A percentile compares a stretch with the other conserved stretches of the same genome.
These are phyloP conservation scores for Sisor rabdophorus DNA, from an alignment of 2,113 vertebrate species.

Conservation along the genomic window DNA sequence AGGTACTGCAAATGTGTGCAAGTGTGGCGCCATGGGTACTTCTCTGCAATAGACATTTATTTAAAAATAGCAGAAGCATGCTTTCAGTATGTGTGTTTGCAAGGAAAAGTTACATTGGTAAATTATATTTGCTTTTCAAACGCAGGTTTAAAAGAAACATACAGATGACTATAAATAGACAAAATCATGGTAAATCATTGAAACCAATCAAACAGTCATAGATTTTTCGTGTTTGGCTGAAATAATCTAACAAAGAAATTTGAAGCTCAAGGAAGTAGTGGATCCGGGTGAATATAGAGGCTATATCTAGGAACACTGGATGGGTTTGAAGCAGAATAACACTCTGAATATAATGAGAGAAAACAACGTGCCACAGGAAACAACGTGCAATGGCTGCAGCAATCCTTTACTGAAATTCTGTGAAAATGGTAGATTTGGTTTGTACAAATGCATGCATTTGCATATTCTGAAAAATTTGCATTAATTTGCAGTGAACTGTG, in stretches of 20 bases:
- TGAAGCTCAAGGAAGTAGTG: constrained; percentile 36
- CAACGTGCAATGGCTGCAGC: not conserved
- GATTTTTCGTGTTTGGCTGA: constrained; percentile 58
- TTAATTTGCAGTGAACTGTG: not conserved
- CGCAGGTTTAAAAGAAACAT: constrained; percentile 3
- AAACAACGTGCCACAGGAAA: too few relatives aligned
- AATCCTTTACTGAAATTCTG: too few relatives aligned
- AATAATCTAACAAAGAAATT: constrained; percentile 59
- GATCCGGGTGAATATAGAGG: not conserved
- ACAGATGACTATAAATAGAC: constrained; percentile 43
- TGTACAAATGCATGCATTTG: too few relatives aligned
- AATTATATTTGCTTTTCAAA: constrained; percentile 10
- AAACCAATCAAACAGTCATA: constrained; percentile 40
- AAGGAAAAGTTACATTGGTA: constrained; percentile 7
- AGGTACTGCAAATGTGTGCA: constrained; percentile 48
- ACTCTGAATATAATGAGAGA: not conserved
- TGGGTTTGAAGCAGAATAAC: not conserved
- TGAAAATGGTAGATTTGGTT: too few relatives aligned
- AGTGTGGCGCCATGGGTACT: constrained; percentile 41
- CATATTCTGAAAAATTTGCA: not conserved
- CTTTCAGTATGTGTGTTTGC: constrained; percentile 4
- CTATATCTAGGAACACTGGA: not conserved
- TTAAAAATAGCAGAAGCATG: constrained; percentile 11
- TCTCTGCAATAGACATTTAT: constrained; percentile 38
- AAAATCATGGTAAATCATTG: constrained; percentile 54